Evolutionary conservation across 2,888 invertebrate genomes (phyloP).

Genomic region (Lasioglossum lativentre): DNA sequence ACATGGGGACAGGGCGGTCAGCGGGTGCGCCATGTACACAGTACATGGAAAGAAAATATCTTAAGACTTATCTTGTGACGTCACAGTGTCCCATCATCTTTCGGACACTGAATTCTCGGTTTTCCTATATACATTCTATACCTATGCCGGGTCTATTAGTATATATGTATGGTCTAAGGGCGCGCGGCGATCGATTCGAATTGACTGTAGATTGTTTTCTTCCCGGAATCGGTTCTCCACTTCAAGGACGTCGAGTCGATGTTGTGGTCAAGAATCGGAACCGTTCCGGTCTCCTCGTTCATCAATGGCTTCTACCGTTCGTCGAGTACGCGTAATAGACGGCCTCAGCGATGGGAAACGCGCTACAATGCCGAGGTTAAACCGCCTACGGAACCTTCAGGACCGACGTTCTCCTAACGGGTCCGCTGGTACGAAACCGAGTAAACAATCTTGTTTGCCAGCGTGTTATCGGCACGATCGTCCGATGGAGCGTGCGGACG

Average conservation of each 20-base stretch:
- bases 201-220: not conserved
- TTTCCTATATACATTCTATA: too few species aligned
- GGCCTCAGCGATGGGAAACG: not conserved
- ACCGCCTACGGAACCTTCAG: not conserved
- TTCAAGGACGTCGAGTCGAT: not conserved
- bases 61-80: too few species aligned
- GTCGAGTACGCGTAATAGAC: not conserved
- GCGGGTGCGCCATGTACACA: too few species aligned
- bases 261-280: not conserved
- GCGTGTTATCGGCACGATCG: not conserved
- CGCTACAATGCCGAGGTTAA: constrained; percentile 9
- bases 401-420: not conserved
- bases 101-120: too few species aligned
- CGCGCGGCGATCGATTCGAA: not conserved
- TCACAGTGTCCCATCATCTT: too few species aligned
- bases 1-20: too few species aligned
- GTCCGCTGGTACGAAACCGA: not conserved
- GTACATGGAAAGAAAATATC: too few species aligned
- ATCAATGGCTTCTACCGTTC: not conserved
- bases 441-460: constrained; percentile 55
- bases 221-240: not conserved
- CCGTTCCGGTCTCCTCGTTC: not conserved
- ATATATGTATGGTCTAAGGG: too few species aligned
- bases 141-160: too few species aligned
- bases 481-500: not conserved